Base-by-base conservation (phyloP, 2,797 vertebrate genomes). In the Hozukius guyotensis region DNA sequence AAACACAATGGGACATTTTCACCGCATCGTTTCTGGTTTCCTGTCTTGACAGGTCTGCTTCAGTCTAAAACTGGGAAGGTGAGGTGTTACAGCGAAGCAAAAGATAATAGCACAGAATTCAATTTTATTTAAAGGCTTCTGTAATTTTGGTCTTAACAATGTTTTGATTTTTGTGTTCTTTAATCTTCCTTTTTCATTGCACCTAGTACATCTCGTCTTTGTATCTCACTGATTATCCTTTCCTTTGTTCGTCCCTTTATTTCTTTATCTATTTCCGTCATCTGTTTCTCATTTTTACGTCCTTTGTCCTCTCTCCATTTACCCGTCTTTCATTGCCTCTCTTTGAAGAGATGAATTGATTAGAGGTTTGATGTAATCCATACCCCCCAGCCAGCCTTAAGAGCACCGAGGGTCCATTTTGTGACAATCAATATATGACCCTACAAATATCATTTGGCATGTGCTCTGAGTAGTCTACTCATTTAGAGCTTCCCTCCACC, bases 401-500 rank as follows among this genome's bases (percentile, higher is more conserved):
- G 89, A 95, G 92, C 92, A 95, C 93, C 94, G 78, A 89, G 94
- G 96, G 94, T 90, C 92, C 93, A 88, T 94, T 95, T 94, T 92
- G 87, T 89, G 65, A 82, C 69, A 76, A 95, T 96, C 95, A 94
- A 96, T 96, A 95, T 72, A 86, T 93, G 94, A 96, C 94, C 95
- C 89, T 93, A 87, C 93, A 95, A 93, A 96, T 95, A 95, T 94
- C 77, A 93, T 94, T 92, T 94, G 90, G 78, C 93, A 80, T 94
- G 77, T 93, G 86, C 89, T 88, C 77, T 75, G 74, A 87, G 84
- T 81, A 56, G 80, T 85, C 73, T 14, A 24, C 78, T 90, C 90
- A 75, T 82, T 73, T 74, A 76, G 80, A 80, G 18, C 65, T 74
- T 83, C 68, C 70, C 78, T 36, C 75, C 78, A 62, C 84, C 76